Percentiles rank a stretch among this genome's conserved stretches.
These are phyloP conservation scores for Prunella fulvescens DNA, from an alignment of 2,113 vertebrate species.

Conservation along the genomic window DNA sequence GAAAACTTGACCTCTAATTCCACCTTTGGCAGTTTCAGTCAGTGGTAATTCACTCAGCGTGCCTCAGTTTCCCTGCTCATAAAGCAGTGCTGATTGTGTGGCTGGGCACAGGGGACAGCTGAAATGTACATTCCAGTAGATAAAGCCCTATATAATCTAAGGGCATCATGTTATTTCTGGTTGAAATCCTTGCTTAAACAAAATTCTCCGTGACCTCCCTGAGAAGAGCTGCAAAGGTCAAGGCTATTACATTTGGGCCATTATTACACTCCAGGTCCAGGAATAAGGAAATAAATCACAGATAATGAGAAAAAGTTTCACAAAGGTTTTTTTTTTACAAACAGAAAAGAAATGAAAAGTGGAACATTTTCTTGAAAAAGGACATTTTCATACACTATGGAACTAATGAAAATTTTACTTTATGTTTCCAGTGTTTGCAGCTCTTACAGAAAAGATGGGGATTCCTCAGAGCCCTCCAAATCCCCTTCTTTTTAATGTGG, in stretches of 20 bases:
- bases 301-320: constrained; percentile 59
- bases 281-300: constrained; percentile 41
- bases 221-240: constrained; percentile 56
- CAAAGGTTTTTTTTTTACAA: not conserved
- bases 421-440: not conserved
- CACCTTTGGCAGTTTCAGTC: not conserved
- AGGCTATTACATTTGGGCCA: constrained; percentile 45
- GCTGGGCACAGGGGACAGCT: not conserved
- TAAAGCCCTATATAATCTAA: not conserved
- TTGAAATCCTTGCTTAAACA: constrained; percentile 31
- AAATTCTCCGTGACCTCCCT: not conserved
- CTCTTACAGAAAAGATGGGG: not conserved
- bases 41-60: not conserved
- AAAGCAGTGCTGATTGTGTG: not conserved
- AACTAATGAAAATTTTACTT: not conserved
- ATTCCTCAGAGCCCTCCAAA: not conserved
- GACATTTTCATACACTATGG: not conserved
- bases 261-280: constrained; percentile 39
- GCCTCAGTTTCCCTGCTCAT: constrained; percentile 33
- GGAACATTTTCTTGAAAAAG: not conserved
- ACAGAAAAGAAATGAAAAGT: not conserved
- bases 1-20: constrained; percentile 18
- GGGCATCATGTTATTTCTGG: not conserved
- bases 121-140: not conserved
- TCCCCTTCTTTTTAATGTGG: not conserved